Conservation (phyloP, 1,140 invertebrate genomes). For the Heliconius congener region DNA sequence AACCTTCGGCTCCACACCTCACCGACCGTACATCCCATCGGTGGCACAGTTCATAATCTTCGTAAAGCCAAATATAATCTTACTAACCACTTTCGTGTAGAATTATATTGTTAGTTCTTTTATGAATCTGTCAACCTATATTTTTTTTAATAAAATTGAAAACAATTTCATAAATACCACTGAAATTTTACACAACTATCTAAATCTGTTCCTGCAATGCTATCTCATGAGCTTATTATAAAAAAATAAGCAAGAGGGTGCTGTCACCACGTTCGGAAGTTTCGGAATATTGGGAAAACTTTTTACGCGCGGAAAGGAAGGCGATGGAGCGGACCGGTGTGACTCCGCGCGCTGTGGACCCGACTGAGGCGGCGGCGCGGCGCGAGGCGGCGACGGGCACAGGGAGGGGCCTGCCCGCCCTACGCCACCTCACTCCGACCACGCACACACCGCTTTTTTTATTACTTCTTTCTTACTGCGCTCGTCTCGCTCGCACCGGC, state of each 20-base stretch:
- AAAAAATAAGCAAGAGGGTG: slow-evolving; percentile 35
- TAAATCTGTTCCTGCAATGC: background rate
- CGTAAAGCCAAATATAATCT: slow-evolving; percentile 27
- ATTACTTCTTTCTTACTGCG: slow-evolving; percentile 76
- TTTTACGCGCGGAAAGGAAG: slow-evolving; percentile 68
- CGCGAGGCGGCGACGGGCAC: slow-evolving; percentile 63
- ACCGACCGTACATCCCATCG: slow-evolving; percentile 78
- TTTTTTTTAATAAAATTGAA: background rate
- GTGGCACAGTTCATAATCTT: slow-evolving; percentile 62
- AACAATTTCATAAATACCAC: background rate
- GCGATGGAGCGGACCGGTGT: slow-evolving; percentile 61
- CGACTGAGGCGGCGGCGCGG: slow-evolving; percentile 64
- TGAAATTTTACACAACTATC: slow-evolving; percentile 17
- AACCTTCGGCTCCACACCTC: slow-evolving; percentile 65
- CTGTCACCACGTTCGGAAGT: slow-evolving; percentile 60
- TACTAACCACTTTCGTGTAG: slow-evolving; percentile 20
- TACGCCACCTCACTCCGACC: slow-evolving; percentile 75
- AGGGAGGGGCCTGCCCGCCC: slow-evolving; percentile 78
- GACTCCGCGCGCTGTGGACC: slow-evolving; percentile 64
- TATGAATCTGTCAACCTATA: background rate
- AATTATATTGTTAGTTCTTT: background rate
- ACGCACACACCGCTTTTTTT: slow-evolving; percentile 79
- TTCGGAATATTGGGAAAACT: slow-evolving; percentile 69
- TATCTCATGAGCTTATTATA: slow-evolving; percentile 30
- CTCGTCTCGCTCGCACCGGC: slow-evolving; percentile 60